Evolutionary conservation across 2,888 invertebrate species (phyloP), one percentile per base, ranked within the genome.

Genomic region (Bedellia somnulentella): DNA sequence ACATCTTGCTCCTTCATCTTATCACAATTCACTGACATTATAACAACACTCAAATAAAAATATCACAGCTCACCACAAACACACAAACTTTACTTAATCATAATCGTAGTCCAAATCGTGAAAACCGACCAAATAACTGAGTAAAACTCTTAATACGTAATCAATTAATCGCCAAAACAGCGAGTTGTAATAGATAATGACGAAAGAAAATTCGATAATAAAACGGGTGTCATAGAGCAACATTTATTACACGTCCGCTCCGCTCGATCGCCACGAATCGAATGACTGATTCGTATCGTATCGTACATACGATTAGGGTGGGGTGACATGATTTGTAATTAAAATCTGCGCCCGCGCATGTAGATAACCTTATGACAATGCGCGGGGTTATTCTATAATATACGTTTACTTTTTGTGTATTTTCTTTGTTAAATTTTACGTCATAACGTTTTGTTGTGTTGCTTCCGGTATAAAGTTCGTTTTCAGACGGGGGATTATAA

Each of bases 181-280:
- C 30, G 68, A 51, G 37, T 60, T 64, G 24, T 70, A 71, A 34
- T 63, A 70, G 29, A 67, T 52, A 10, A 71, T 33, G 2, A 68
- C 49, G 29, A 52, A 61, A 39, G 55, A 60, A 18, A 55, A 47
- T 33, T 66, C 62, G 31, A 71, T 61, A n/a, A 68, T 23, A 4
- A 57, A 35, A 16, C 59, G 52, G 3, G 57, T 40, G 35, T 70
- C 46, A 24, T 44, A 38, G 18, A 43, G 11, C 5, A 24, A 12
- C 21, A 22, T 21, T 5, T 13, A 12, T 4, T n/a, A 36, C 32
- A 45, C 60, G 60, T 45, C 48, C 49, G 46, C 34, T 6, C 50
- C 42, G 43, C 36, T 38, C 52, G 51, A 41, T 49, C 47, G 46
- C 38, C 50, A 38, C 33, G 38, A 27, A 31, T 28, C 52, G 53